These are phyloP conservation scores for Cryptocephalus moraei DNA, from an alignment of 2,888 invertebrate species.

Conservation along the genomic window DNA sequence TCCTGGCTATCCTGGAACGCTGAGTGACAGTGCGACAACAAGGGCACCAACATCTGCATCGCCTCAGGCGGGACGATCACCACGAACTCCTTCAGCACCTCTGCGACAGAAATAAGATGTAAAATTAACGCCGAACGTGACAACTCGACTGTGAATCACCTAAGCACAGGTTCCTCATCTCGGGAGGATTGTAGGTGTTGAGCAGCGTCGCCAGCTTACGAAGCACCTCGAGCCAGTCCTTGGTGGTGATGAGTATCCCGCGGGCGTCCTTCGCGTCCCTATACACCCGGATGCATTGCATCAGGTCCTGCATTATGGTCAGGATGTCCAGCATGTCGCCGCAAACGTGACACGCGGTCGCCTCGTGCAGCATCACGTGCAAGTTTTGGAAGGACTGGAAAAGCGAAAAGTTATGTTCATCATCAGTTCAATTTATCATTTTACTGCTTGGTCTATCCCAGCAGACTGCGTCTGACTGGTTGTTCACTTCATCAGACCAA, in stretches of 20 bases:
- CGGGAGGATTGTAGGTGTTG: slow-evolving; percentile 80
- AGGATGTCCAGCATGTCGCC: slow-evolving; percentile 78
- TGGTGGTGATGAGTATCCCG: slow-evolving; percentile 56
- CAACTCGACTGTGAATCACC: too few relatives aligned
- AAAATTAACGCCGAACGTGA: not conserved
- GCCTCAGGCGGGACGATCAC: slow-evolving; percentile 69
- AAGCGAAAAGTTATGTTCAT: not conserved
- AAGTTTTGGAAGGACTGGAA: slow-evolving; percentile 77
- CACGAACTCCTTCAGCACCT: slow-evolving; percentile 68
- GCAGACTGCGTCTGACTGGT: too few relatives aligned
- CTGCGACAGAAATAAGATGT: slow-evolving; percentile 32
- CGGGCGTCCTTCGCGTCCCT: slow-evolving; percentile 58
- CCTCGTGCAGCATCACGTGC: slow-evolving; percentile 90
- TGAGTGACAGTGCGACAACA: slow-evolving; percentile 75
- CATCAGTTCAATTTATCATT: too few relatives aligned
- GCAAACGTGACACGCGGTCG: slow-evolving; percentile 78
- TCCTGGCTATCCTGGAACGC: slow-evolving; percentile 65
- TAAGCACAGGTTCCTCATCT: slow-evolving; percentile 69
- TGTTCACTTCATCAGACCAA: too few relatives aligned
- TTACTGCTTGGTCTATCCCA: too few relatives aligned
- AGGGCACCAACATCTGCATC: slow-evolving; percentile 72
- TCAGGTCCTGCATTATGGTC: slow-evolving; percentile 62
- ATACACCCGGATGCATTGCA: slow-evolving; percentile 59
- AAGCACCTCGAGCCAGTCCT: slow-evolving; percentile 84
- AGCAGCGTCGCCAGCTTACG: slow-evolving; percentile 76